Evolutionary conservation across 2,797 vertebrate species (phyloP), one percentile per base, ranked within the genome.

Genomic region (Setipinna tenuifilis): DNA sequence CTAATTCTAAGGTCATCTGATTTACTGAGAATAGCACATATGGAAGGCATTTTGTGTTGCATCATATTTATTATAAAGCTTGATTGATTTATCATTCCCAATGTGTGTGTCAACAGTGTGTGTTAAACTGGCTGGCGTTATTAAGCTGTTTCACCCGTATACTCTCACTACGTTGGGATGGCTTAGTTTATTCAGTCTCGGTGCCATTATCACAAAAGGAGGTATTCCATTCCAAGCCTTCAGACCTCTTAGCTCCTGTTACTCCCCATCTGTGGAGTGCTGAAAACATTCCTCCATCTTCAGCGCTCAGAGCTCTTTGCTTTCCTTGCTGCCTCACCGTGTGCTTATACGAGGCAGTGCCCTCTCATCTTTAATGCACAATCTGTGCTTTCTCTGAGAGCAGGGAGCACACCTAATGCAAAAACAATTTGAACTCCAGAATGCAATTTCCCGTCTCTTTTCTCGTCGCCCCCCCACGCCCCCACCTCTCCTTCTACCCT

Each of bases 371-470:
- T 81, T 28, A 83, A 82, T 83, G 68, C 78, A 86, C 82, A 82
- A 83, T 85, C 86, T 61, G 82, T 86, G 86, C 87, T 88, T 71
- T 86, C 71, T 83, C 81, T 81, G 21, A 88, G 88, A 85, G 84
- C 85, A 83, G 87, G 78, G 87, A 78, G 75, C 62, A 84, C 87
- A 87, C 59, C 50, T 90, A 84, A 90, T 90, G 90, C 57, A 84
- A 90, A 91, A 90, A 83, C 84, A 90, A 84, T 91, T 84, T 83
- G 83, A 92, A 90, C 48, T 54, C 59, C 16, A 23, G 85, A 82
- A 82, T 88, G 86, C 83, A 83, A 92, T 90, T 91, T 88, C 82
- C 87, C 75, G 5, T 75, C 31, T 75, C 31, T 75, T 75, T 75
- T 62, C n/a, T n/a, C 61, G 5, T 12, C n/a, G 1, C 21, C 58